Evolutionary conservation across 2,888 invertebrate genomes (phyloP), one percentile per base, ranked within the genome.

Genomic region (Acanthosepion pharaonis): DNA sequence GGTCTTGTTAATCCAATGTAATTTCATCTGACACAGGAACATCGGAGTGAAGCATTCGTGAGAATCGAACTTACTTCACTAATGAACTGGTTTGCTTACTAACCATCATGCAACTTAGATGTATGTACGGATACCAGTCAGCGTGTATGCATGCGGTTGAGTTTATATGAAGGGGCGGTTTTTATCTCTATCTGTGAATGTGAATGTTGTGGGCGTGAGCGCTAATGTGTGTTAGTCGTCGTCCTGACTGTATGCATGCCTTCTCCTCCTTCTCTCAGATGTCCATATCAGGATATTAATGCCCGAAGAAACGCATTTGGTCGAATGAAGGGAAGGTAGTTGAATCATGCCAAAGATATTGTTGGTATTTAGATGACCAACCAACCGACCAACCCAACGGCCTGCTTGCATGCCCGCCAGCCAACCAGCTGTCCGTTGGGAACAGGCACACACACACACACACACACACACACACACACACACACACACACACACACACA

Each of bases 321-420:
- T 78, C 18, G 78, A 78, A n/a, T n/a, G 78, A n/a, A n/a, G 33
- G 42, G 33, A n/a, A n/a, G 78, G n/a, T 78, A n/a, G 78, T 78
- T 78, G 78, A 78, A 78, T 78, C 78, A 78, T 78, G 15, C n/a
- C n/a, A 78, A 78, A 9, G n/a, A 11, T 78, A 78, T 78, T 78
- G 78, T 78, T n/a, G 78, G 78, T 78, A 78, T 78, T n/a, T 78
- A 78, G 78, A n/a, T 78, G 78, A 78, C 78, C n/a, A 78, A 78
- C 78, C n/a, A n/a, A 78, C 15, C n/a, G n/a, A n/a, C 15, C 78
- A 33, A n/a, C n/a, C n/a, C n/a, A 11, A 15, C n/a, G 78, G 11
- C 78, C n/a, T n/a, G 3, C n/a, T 78, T n/a, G n/a, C n/a, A 15
- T n/a, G 78, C n/a, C 78, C 1, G 33, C 33, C n/a, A 15, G 15